A percentile compares a stretch with the other conserved stretches of the same genome.
Evolutionary conservation across 2,888 invertebrate species (phyloP).

Genomic region (Entomobrya multifasciata): DNA sequence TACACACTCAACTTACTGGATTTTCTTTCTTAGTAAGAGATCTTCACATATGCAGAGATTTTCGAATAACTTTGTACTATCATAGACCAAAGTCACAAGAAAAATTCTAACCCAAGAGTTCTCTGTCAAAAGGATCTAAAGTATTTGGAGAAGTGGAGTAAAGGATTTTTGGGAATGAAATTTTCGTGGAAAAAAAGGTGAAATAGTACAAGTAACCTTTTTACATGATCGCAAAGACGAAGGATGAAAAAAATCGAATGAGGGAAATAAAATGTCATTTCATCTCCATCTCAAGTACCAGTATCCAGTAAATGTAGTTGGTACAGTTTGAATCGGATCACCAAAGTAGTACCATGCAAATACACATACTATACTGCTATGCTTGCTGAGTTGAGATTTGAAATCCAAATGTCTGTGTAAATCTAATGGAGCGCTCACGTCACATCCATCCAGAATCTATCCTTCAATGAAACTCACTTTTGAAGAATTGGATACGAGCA

Average conservation of each 20-base stretch:
- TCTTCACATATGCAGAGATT: neutral
- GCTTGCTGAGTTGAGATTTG: no score
- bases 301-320: no score
- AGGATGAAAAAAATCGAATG: constrained; percentile 35
- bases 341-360: neutral
- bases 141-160: neutral
- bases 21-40: neutral
- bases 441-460: no score
- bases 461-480: neutral
- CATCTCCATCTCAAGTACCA: neutral
- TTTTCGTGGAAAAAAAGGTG: constrained; percentile 11
- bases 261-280: constrained; percentile 39
- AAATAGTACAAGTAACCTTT: neutral
- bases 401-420: constrained; percentile 18
- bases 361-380: neutral
- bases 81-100: no score
- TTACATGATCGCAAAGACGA: neutral
- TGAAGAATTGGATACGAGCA: constrained; percentile 8
- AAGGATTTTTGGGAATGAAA: constrained; percentile 12
- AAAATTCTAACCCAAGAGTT: no score
- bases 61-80: no score
- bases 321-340: constrained; percentile 25
- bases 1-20: neutral
- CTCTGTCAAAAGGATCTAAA: no score
- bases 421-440: constrained; percentile 52